phyloP scores from a whole-genome alignment of 2,797 vertebrate genomes.

The Toxotes lorentzi region DNA sequence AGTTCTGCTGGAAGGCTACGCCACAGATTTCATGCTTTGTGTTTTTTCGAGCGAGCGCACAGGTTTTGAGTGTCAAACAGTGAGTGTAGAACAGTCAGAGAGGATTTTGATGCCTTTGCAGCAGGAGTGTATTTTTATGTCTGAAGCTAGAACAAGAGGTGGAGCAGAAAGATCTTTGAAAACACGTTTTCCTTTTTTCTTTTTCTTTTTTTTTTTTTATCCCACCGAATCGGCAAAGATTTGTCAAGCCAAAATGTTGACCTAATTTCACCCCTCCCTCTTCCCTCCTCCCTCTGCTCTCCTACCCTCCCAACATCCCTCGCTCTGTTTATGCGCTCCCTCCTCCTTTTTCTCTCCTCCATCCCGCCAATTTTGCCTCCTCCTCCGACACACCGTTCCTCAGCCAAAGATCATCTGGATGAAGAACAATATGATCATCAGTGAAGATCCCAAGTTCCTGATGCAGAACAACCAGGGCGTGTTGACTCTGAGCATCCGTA shows the following conservation, averaged over 20 bases:
- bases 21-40: slow-evolving; percentile 38
- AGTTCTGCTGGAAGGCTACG: slow-evolving; percentile 24
- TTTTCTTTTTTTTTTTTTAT: neutral
- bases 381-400: slow-evolving; percentile 24
- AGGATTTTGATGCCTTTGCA: slow-evolving; percentile 64
- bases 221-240: slow-evolving; percentile 59
- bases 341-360: slow-evolving; percentile 4
- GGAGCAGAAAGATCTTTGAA: slow-evolving; percentile 64
- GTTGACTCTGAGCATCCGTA: slow-evolving; percentile 92
- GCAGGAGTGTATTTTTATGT: slow-evolving; percentile 58
- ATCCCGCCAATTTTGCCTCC: slow-evolving; percentile 10
- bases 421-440: slow-evolving; percentile 92
- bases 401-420: slow-evolving; percentile 93
- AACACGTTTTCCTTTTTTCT: slow-evolving; percentile 14
- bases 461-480: slow-evolving; percentile 93
- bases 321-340: slow-evolving; percentile 22
- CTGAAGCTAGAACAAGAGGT: slow-evolving; percentile 67
- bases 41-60: slow-evolving; percentile 33
- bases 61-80: slow-evolving; percentile 55
- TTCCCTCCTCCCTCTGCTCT: slow-evolving; percentile 32
- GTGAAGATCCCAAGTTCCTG: slow-evolving; percentile 90
- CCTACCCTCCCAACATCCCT: slow-evolving; percentile 19
- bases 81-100: slow-evolving; percentile 44
- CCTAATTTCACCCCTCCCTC: slow-evolving; percentile 67
- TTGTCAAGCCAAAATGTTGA: slow-evolving; percentile 73